Evolutionary conservation across 2,113 vertebrate genomes (phyloP).

Genomic region (Motacilla tschutschensis): DNA sequence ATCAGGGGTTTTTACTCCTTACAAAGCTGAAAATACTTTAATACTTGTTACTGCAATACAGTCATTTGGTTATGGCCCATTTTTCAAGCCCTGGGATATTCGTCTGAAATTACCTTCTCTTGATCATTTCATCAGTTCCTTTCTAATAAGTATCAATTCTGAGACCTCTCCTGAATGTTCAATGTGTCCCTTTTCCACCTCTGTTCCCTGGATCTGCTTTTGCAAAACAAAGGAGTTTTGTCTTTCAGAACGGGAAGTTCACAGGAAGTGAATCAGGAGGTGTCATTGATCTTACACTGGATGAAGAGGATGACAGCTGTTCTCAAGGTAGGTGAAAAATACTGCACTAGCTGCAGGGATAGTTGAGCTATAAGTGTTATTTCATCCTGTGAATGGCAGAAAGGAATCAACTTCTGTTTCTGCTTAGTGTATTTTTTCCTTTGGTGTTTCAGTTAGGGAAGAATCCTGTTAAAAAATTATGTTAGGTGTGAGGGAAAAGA

Average conservation of each 20-base stretch:
- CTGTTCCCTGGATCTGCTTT: conserved; percentile 42
- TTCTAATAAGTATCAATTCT: background rate
- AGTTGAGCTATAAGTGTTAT: background rate
- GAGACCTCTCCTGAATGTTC: background rate
- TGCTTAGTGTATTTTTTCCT: background rate
- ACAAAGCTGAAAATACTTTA: background rate
- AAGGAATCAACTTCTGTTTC: background rate
- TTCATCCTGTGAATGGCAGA: background rate
- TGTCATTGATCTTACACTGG: conserved; percentile 82
- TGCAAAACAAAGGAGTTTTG: conserved; percentile 66
- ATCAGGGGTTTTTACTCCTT: background rate
- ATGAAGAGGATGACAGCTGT: conserved; percentile 75
- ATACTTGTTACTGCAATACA: background rate
- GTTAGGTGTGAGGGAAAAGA: background rate
- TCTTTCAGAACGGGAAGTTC: conserved; percentile 75
- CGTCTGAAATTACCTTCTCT: background rate
- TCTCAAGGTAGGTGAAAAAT: conserved; percentile 63
- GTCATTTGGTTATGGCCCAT: background rate
- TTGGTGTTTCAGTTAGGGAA: background rate
- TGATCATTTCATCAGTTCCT: background rate
- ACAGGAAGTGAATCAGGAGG: conserved; percentile 64
- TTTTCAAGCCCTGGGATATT: background rate
- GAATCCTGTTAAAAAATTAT: background rate
- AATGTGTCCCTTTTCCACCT: background rate
- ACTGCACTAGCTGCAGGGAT: background rate